These are phyloP conservation scores for Gulo gulo DNA, from an alignment of 2,113 vertebrate genomes.

Conservation along the genomic window DNA sequence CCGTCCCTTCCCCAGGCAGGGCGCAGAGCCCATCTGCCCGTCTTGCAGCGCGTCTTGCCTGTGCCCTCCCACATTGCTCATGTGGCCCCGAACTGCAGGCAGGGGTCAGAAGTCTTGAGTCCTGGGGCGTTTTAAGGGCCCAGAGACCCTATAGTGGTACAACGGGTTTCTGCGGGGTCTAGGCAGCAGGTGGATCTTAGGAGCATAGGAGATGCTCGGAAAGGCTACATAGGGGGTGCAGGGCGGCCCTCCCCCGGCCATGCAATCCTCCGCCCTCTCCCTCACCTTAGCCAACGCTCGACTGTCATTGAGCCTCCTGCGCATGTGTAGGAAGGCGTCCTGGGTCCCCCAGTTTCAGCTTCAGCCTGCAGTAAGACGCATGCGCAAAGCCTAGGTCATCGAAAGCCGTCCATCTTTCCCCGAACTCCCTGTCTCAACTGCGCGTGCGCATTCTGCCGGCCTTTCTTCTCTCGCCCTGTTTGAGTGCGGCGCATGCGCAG, in stretches of 20 bases:
- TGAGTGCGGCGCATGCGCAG: constrained; percentile 25
- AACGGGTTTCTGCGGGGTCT: constrained; percentile 1
- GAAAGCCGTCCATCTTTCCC: background rate
- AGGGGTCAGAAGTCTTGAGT: background rate
- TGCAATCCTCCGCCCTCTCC: constrained; percentile 45
- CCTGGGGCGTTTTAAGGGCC: background rate
- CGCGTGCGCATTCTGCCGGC: background rate
- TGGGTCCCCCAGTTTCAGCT: background rate
- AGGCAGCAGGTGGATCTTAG: background rate
- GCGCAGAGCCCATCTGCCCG: background rate
- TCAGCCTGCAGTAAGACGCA: constrained; percentile 40
- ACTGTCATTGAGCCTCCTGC: constrained; percentile 73
- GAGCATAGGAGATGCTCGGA: background rate
- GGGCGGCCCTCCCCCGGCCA: constrained; percentile 50
- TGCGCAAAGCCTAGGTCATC: background rate
- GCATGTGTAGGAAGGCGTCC: constrained; percentile 64
- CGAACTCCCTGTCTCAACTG: accelerated
- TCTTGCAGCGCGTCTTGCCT: background rate
- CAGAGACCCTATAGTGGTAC: background rate
- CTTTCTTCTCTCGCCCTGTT: accelerated
- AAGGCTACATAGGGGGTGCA: background rate
- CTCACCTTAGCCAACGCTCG: constrained; percentile 77
- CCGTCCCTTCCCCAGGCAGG: background rate
- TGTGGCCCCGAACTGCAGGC: background rate
- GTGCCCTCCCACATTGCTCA: background rate